A percentile compares a stretch with the other conserved stretches of the same genome.
These are phyloP conservation scores for Silurus aristotelis DNA, from an alignment of 2,797 vertebrate species.

Conservation along the genomic window DNA sequence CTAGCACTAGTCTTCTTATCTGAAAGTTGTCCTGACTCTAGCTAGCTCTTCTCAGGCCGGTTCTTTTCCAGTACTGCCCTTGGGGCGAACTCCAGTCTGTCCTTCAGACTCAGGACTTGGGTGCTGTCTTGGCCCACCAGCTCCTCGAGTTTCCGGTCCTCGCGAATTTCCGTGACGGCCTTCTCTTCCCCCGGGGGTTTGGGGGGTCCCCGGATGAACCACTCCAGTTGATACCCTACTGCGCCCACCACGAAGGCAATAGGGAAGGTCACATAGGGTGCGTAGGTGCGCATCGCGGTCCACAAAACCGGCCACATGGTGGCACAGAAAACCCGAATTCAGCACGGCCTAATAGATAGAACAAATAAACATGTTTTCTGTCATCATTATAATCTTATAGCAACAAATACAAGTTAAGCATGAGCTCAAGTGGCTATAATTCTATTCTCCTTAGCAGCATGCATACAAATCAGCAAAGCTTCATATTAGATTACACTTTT, in stretches of 20 bases:
- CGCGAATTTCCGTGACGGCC: conserved; percentile 86
- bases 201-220: conserved; percentile 86
- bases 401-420: not conserved
- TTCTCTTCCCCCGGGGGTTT: conserved; percentile 78
- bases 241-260: conserved; percentile 94
- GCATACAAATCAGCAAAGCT: not conserved
- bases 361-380: not conserved
- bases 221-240: conserved; percentile 93
- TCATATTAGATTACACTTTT: not conserved
- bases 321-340: conserved; percentile 33
- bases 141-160: conserved; percentile 91
- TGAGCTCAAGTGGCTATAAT: not conserved
- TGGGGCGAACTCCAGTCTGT: conserved; percentile 92
- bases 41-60: conserved; percentile 84
- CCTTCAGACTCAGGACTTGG: conserved; percentile 92
- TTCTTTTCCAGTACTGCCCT: conserved; percentile 93
- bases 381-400: not conserved
- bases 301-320: conserved; percentile 91
- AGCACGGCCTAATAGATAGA: not conserved
- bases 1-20: not conserved
- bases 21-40: conserved; percentile 1
- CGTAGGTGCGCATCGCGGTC: conserved; percentile 86
- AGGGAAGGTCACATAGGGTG: conserved; percentile 93
- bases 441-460: not conserved
- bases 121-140: conserved; percentile 84